Evolutionary conservation across 2,113 vertebrate species (phyloP).

Genomic region (Danionella cerebrum): DNA sequence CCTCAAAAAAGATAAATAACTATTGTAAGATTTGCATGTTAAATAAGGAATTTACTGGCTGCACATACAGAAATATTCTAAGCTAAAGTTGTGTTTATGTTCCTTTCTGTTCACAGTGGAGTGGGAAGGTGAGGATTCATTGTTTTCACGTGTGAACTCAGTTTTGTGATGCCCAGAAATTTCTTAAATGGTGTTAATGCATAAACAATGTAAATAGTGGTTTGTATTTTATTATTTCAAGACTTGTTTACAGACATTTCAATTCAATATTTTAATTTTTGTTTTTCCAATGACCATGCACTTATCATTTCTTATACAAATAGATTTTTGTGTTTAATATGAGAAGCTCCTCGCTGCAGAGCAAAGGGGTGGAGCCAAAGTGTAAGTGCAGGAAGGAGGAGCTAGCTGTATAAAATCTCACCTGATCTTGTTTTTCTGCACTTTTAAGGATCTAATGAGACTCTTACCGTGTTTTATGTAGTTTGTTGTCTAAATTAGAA

Average conservation of each 20-base stretch:
- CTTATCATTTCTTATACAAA: too few species aligned
- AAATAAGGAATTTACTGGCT: neutral
- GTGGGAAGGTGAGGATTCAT: conserved; percentile 61
- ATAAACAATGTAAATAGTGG: conserved; percentile 5
- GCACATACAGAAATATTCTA: neutral
- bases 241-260: neutral
- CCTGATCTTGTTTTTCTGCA: too few species aligned
- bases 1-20: neutral
- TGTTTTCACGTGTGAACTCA: conserved; percentile 41
- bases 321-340: too few species aligned
- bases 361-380: too few species aligned
- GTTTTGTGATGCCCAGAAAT: conserved; percentile 14
- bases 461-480: too few species aligned
- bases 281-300: neutral
- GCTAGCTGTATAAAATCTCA: too few species aligned
- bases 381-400: too few species aligned
- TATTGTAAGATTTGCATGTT: neutral
- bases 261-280: neutral
- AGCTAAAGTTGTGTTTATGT: conserved; percentile 16
- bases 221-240: neutral
- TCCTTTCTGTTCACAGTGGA: conserved; percentile 60
- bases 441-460: too few species aligned
- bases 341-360: too few species aligned
- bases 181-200: conserved; percentile 39
- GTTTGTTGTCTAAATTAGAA: too few species aligned